These are phyloP conservation scores for Acanthiza pusilla DNA, from an alignment of 2,797 vertebrate species.

Conservation along the genomic window DNA sequence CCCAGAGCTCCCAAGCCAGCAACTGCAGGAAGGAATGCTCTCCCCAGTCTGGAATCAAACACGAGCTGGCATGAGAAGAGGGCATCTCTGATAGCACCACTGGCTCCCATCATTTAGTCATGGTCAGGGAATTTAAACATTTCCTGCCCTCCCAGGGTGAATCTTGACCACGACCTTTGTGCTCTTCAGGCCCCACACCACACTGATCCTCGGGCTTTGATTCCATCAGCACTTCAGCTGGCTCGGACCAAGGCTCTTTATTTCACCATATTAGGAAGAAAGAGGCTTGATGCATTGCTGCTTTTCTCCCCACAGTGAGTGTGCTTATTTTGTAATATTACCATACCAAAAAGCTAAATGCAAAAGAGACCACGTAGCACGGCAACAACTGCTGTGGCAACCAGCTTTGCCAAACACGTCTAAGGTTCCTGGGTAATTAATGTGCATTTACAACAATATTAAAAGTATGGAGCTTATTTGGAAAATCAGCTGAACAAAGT, in stretches of 20 bases:
- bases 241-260: not conserved
- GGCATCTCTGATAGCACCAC: not conserved
- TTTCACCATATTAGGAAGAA: conserved; percentile 70
- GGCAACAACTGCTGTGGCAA: conserved; percentile 30
- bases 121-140: conserved; percentile 49
- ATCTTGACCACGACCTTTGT: not conserved
- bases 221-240: not conserved
- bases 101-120: not conserved
- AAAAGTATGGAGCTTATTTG: not conserved
- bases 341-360: conserved; percentile 42
- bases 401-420: not conserved
- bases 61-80: not conserved
- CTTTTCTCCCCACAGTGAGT: conserved; percentile 3
- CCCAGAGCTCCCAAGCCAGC: not conserved
- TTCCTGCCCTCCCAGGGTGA: conserved; percentile 34
- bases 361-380: conserved; percentile 11
- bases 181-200: not conserved
- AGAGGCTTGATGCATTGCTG: not conserved
- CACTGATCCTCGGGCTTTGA: not conserved
- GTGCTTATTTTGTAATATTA: conserved; percentile 39
- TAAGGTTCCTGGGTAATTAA: not conserved
- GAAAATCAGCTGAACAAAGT: not conserved
- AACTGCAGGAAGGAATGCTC: not conserved
- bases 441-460: not conserved
- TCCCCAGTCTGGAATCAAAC: not conserved